Evolutionary conservation across 2,888 invertebrate genomes (phyloP), one percentile per base, ranked within the genome.

Genomic region (Apamea crenata): DNA sequence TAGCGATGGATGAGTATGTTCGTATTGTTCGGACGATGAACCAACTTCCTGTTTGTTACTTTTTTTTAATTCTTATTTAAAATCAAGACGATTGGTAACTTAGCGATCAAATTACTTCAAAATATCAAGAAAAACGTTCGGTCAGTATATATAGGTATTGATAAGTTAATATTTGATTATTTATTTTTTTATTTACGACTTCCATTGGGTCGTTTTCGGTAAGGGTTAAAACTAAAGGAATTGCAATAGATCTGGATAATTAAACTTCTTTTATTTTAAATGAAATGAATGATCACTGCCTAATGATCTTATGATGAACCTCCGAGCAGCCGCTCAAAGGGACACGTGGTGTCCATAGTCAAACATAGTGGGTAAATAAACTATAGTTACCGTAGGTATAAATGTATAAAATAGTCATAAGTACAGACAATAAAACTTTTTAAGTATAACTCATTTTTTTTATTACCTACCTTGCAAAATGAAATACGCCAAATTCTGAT

Each of bases 341-440:
- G 91, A 93, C 94, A 94, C 94, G 88, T 72, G 78, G 90, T 91
- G 95, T 95, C 95, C 95, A 95, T 96, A 96, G 96, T 96, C 96
- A 96, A 95, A 94, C 92, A 90, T 95, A 95, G 95, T 93, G 90
- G 91, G 90, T 94, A 94, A 93, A 92, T 94, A 91, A 88, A 86
- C 85, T 85, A 91, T 92, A 95, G 95, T 95, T 96, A 96, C 95
- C 95, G 92, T 95, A 94, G 93, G 81, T 86, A 84, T 95, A 94
- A 92, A 90, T 90, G 95, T 93, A 95, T 94, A 92, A 94, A 93
- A 93, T 95, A 95, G 92, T 84, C 89, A 74, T 95, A 95, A 95
- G 93, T 87, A 92, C 90, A 86, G 86, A 92, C 80, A 94, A 93
- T 93, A 94, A 93, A 94, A 88, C 25, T 78, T 65, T 86, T 88